Evolutionary conservation across 1,140 invertebrate genomes (phyloP).

Genomic region (Branchinecta lindahli): DNA sequence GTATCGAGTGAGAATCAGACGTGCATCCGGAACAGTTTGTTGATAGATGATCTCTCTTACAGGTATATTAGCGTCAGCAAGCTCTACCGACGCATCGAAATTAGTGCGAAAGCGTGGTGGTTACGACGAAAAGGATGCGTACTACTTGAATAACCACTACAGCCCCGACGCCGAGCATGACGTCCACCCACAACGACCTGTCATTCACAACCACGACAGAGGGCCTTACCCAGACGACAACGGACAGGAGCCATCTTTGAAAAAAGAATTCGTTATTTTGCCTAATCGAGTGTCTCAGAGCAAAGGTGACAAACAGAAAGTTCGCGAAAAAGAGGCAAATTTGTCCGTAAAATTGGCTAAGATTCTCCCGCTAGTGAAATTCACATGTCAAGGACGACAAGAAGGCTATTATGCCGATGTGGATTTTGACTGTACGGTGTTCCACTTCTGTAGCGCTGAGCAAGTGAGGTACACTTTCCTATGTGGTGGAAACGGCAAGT

Average conservation of each 20-base stretch:
- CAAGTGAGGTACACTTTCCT: constrained; percentile 3
- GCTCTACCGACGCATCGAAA: neutral
- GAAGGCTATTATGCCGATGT: constrained; percentile 5
- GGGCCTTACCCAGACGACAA: neutral
- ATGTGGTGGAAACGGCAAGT: neutral
- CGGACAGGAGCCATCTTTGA: neutral
- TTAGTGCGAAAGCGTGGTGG: neutral
- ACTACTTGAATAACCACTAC: neutral
- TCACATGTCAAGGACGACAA: neutral
- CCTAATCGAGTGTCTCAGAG: neutral
- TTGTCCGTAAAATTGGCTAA: neutral
- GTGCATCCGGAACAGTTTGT: no score
- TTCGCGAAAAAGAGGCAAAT: neutral
- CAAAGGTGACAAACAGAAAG: neutral
- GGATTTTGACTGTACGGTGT: constrained; percentile 2
- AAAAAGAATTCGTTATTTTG: neutral
- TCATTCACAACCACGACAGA: neutral
- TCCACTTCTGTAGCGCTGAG: neutral
- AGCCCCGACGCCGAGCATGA: neutral
- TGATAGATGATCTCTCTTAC: neutral
- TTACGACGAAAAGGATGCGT: constrained; percentile 8
- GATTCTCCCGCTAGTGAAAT: neutral
- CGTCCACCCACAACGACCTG: neutral
- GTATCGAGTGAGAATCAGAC: no score
- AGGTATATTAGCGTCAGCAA: neutral